Evolutionary conservation across 2,888 invertebrate species (phyloP).

Genomic region (Brachypterus glaber): DNA sequence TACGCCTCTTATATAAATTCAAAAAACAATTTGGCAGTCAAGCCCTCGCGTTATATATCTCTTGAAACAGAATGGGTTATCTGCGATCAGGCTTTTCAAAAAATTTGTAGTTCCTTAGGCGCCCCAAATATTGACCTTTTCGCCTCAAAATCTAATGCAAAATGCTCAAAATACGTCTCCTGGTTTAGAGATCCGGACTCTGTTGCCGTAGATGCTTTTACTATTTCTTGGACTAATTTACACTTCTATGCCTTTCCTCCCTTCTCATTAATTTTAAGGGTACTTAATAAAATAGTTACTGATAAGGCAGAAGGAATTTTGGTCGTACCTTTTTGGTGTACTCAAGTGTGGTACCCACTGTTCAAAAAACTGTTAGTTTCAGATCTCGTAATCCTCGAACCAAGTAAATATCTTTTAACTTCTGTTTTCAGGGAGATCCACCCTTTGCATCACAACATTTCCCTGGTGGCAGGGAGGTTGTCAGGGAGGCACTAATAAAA

Average conservation of each 20-base stretch:
- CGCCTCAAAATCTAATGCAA: conserved; percentile 21
- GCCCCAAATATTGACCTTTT: conserved; percentile 22
- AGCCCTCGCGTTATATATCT: no score
- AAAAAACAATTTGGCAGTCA: conserved; percentile 17
- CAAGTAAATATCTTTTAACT: conserved; percentile 14
- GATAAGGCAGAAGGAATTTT: conserved; percentile 26
- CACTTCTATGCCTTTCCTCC: conserved; percentile 28
- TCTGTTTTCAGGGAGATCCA: conserved; percentile 19
- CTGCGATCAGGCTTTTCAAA: conserved; percentile 9
- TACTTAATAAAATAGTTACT: conserved; percentile 24
- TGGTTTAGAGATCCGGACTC: conserved; percentile 23
- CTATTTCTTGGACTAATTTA: conserved; percentile 15
- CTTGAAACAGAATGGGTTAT: conserved; percentile 12
- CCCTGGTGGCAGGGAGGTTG: conserved; percentile 20
- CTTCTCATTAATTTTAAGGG: conserved; percentile 23
- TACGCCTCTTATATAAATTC: conserved; percentile 21
- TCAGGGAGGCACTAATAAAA: no score
- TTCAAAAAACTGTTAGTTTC: conserved; percentile 13
- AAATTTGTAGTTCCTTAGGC: conserved; percentile 11
- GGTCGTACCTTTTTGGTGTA: conserved; percentile 24
- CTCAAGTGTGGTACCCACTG: conserved; percentile 27
- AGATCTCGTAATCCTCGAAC: conserved; percentile 17
- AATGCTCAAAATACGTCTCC: conserved; percentile 23
- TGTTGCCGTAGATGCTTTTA: conserved; percentile 24
- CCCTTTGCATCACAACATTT: conserved; percentile 17